Percentiles rank a stretch among this genome's conserved stretches.
Evolutionary conservation across 2,888 invertebrate genomes (phyloP).

Genomic region (Stenoptilia bipunctidactyla): DNA sequence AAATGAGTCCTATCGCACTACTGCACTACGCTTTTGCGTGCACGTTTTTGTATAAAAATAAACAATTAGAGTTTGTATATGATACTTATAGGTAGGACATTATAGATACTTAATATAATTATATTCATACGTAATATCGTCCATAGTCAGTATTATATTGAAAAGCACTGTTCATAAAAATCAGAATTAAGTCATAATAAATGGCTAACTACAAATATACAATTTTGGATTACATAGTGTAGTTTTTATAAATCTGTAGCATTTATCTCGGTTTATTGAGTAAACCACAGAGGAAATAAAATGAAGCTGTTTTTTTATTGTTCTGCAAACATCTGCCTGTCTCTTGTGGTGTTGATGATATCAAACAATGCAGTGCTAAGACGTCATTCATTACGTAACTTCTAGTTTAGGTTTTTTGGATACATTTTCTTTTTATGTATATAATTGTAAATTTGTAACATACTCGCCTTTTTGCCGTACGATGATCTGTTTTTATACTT

Average conservation of each 20-base stretch:
- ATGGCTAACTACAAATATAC: constrained; percentile 18
- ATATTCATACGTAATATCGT: background rate
- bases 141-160: constrained; percentile 10
- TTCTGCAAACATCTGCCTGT: no score
- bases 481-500: constrained; percentile 49
- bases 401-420: constrained; percentile 40
- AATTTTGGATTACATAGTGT: no score
- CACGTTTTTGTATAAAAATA: background rate
- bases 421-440: constrained; percentile 56
- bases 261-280: no score
- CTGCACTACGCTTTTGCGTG: background rate
- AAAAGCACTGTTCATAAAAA: no score
- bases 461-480: constrained; percentile 39
- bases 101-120: background rate
- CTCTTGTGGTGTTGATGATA: constrained; percentile 23
- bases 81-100: background rate
- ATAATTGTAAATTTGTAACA: constrained; percentile 64
- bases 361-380: constrained; percentile 57
- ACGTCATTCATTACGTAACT: constrained; percentile 38
- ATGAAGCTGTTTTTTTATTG: no score
- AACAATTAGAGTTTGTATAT: background rate
- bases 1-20: background rate
- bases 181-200: constrained; percentile 1
- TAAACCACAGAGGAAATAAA: no score
- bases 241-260: no score